These are phyloP conservation scores for Stenodera caucasica DNA, from an alignment of 2,888 invertebrate species.

Conservation along the genomic window DNA sequence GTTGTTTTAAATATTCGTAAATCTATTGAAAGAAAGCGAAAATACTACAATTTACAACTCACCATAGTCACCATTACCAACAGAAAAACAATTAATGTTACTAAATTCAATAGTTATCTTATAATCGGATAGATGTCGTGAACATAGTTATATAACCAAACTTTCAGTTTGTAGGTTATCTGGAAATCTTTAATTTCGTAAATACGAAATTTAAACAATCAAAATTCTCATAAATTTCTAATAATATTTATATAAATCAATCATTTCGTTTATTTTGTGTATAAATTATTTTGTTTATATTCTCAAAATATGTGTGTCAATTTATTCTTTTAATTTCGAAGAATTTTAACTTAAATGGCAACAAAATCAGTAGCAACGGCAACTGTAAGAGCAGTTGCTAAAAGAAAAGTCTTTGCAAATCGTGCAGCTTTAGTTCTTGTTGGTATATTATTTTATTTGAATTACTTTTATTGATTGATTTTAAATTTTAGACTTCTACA, in stretches of 20 bases:
- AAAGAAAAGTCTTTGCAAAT: conserved; percentile 75
- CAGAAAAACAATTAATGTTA: background rate
- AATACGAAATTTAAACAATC: no score
- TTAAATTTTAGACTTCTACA: conserved; percentile 68
- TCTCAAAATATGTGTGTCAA: background rate
- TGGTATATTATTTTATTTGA: conserved; percentile 32
- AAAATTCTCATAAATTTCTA: background rate
- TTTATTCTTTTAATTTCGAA: conserved; percentile 11
- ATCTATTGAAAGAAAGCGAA: no score
- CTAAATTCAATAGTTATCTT: no score
- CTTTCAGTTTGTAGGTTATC: background rate
- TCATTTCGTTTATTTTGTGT: background rate
- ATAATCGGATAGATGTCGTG: background rate
- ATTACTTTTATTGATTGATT: no score
- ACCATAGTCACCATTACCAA: background rate
- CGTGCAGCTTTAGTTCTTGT: conserved; percentile 80
- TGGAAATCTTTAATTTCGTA: background rate
- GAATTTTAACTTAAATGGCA: conserved; percentile 62
- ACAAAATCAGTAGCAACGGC: conserved; percentile 81
- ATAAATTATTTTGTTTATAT: background rate
- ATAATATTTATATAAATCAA: background rate
- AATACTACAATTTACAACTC: background rate
- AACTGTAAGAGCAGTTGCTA: conserved; percentile 84
- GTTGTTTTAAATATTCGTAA: no score
- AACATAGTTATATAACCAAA: background rate